phyloP scores from a whole-genome alignment of 2,113 vertebrate genomes.

The Mormyrus iriodes region DNA sequence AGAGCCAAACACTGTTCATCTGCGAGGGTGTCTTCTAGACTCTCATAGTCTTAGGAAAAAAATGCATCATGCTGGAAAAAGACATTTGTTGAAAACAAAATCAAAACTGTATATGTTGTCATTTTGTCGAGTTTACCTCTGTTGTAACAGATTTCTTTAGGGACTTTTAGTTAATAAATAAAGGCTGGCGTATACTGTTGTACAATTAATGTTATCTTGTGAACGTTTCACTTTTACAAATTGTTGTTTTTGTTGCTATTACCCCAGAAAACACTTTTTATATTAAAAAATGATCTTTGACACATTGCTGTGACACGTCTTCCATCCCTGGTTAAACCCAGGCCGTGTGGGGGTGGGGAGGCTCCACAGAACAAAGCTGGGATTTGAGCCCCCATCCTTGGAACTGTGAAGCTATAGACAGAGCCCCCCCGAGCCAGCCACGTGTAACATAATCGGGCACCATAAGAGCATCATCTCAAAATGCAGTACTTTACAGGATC shows the following conservation, averaged over 20 bases:
- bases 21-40: background rate
- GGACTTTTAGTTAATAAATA: conserved; percentile 7
- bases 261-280: conserved; percentile 12
- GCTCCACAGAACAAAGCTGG: background rate
- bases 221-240: conserved; percentile 1
- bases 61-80: conserved; percentile 1
- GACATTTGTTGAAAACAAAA: background rate
- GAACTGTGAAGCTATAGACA: background rate
- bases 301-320: background rate
- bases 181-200: background rate
- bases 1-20: conserved; percentile 9
- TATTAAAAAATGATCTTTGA: conserved; percentile 8
- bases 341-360: background rate
- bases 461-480: background rate
- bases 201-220: conserved; percentile 7
- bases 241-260: conserved; percentile 2
- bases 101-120: conserved; percentile 14
- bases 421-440: background rate
- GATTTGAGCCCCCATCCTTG: background rate
- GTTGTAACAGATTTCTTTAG: background rate
- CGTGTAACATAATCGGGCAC: background rate
- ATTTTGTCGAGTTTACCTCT: conserved; percentile 10
- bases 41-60: conserved; percentile 10
- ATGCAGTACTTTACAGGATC: background rate
- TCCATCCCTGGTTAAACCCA: background rate